Evolutionary conservation across 2,797 vertebrate genomes (phyloP).

Genomic region (Tamandua tetradactyla): DNA sequence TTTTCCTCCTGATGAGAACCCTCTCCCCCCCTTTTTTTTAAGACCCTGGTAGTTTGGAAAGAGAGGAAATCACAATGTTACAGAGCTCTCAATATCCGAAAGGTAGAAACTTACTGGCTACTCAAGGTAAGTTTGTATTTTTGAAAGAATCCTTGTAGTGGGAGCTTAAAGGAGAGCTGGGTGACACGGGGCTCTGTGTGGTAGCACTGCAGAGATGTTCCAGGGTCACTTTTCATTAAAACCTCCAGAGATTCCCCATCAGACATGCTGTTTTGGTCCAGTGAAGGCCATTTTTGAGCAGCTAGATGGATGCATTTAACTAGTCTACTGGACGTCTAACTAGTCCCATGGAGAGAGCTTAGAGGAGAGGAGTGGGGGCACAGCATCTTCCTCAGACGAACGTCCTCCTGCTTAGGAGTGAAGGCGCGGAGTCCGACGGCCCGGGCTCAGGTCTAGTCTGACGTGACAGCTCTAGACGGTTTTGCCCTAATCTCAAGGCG

Average conservation of each 20-base stretch:
- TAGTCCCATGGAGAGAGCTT: neutral
- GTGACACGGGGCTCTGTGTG: too few species aligned
- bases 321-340: neutral
- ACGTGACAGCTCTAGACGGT: neutral
- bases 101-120: neutral
- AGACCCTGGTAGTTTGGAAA: neutral
- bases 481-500: neutral
- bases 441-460: neutral
- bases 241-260: neutral
- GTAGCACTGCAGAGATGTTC: neutral
- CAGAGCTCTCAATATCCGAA: neutral
- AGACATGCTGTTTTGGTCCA: neutral
- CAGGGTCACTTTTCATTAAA: neutral
- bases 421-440: neutral
- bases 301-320: neutral
- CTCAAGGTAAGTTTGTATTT: too few species aligned
- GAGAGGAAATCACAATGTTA: neutral
- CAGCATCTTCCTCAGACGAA: neutral
- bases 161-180: neutral
- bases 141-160: too few species aligned
- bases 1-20: slow-evolving; percentile 12
- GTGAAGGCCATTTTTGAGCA: neutral
- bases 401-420: neutral
- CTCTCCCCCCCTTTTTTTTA: neutral
- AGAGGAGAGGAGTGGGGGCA: neutral